Base-by-base conservation (phyloP, 2,113 vertebrate species). In the Alectura lathami region DNA sequence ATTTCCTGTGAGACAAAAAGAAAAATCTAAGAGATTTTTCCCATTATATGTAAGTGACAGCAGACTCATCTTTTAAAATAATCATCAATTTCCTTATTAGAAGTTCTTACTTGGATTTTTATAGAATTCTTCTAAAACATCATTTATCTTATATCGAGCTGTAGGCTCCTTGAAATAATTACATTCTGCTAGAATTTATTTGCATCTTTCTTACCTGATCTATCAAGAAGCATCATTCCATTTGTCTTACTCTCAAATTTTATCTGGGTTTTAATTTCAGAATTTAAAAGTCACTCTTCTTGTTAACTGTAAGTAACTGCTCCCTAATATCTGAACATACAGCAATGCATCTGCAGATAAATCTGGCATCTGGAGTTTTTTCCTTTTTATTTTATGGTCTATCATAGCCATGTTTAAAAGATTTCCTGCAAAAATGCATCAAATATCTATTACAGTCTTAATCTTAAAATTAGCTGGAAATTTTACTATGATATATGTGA, bases 1-100 rank as follows among this genome's bases (percentile, higher is more conserved):
- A 92, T 97, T 97, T 96, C 84, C 94, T 88, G 40, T 74, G 79
- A 92, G 40, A 84, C 47, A 69, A 91, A 88, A 73, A 92, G 77
- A 80, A 89, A 89, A 84, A 86, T 56, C 29, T 60, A 45, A 68
- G 60, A 79, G 30, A 73, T 86, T 90, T 95, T 94, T 45, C 50
- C 53, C 22, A 54, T 95, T 93, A 92, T 40, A 17, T 72, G 14
- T 45, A 88, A 87, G 51, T 94, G 89, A 94, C 76, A 96, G 80
- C 56, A 93, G 85, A 75, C 50, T 91, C 83, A 91, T 89, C 77
- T 89, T 53, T 84, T 93, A 90, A 87, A 89, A 87, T 81, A 60
- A 91, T 90, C 45, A 68, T 77, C 68, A 59, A 18, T 96, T 96
- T 96, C 76, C 83, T 96, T 66, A 73, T 88, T 88, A 81, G 42